Evolutionary conservation across 64 coral and sea anemone genomes (phyloP).

Genomic region (Anthopleura sola): DNA sequence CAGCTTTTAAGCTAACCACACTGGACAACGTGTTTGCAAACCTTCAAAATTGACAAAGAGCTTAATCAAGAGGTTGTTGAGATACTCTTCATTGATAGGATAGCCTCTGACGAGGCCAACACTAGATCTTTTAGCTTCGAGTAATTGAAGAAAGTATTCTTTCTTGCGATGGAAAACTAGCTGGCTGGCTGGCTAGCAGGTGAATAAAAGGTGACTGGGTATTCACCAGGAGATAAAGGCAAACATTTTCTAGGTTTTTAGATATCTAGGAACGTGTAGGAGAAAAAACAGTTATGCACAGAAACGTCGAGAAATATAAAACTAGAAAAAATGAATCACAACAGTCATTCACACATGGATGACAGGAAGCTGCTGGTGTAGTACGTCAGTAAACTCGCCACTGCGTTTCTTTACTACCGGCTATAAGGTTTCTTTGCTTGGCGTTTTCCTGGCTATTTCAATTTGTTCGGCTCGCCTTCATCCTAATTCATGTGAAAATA

Average conservation of each 20-base stretch:
- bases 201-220: background rate
- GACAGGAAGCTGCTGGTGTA: too few species aligned
- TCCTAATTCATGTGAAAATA: too few species aligned
- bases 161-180: background rate
- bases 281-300: background rate
- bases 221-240: background rate
- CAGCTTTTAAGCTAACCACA: conserved; percentile 14
- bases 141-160: background rate
- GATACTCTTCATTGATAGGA: background rate
- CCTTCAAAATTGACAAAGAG: background rate
- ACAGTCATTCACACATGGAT: too few species aligned
- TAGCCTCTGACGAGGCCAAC: background rate
- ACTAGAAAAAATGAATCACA: too few species aligned
- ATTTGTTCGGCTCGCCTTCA: too few species aligned
- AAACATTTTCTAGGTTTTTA: background rate
- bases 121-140: background rate
- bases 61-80: conserved; percentile 6
- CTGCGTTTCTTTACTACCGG: too few species aligned
- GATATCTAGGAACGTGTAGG: too few species aligned
- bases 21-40: background rate
- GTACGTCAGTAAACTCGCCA: too few species aligned
- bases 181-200: background rate
- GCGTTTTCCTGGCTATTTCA: too few species aligned
- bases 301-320: background rate
- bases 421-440: too few species aligned